Evolutionary conservation across 1,140 invertebrate genomes (phyloP), one percentile per base, ranked within the genome.

Genomic region (Leptinotarsa defecta): DNA sequence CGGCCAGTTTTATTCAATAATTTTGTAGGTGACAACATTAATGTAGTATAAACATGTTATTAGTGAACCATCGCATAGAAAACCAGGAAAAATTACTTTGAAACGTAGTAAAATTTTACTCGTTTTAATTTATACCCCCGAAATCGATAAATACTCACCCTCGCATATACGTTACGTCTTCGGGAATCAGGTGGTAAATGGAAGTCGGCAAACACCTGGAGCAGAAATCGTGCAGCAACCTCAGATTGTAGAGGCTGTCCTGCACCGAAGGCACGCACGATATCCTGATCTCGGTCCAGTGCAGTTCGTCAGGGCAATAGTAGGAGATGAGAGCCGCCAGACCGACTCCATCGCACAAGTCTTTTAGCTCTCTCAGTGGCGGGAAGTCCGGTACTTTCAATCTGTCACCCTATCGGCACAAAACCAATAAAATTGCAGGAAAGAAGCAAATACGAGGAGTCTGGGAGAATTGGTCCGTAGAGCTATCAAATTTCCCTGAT

Each of bases 101-200:
- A 34, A 34, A 34, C 27, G 27, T 1, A 34, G 4, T 34, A 2
- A 34, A 34, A 34, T 34, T 34, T 6, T 0, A 6, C 27, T 6
- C 27, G 8, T 43, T 43, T 43, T 2, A 43, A 34, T 43, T 11
- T 6, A 43, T 11, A 27, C 8, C 34, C 8, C 5, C 34, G 8
- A 43, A 43, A 43, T 43, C 34, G 8, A 43, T 43, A 57, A 6
- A 57, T 17, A 83, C 86, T 87, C 85, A 96, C 94, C 95, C 95
- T 86, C 96, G 91, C 90, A 97, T 94, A 84, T 98, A 98, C 34
- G 98, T 94, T 68, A 99, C 92, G 86, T 99, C 98, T 86, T 99
- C 97, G 61, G 96, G 95, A 84, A 93, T 92, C 89, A 99, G 94
- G 85, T 98, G 97, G 88, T 98, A 98, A 83, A 96, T 93, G 82